These are phyloP conservation scores for Choristoneura fumiferana DNA, from an alignment of 1,140 invertebrate species.

Conservation along the genomic window DNA sequence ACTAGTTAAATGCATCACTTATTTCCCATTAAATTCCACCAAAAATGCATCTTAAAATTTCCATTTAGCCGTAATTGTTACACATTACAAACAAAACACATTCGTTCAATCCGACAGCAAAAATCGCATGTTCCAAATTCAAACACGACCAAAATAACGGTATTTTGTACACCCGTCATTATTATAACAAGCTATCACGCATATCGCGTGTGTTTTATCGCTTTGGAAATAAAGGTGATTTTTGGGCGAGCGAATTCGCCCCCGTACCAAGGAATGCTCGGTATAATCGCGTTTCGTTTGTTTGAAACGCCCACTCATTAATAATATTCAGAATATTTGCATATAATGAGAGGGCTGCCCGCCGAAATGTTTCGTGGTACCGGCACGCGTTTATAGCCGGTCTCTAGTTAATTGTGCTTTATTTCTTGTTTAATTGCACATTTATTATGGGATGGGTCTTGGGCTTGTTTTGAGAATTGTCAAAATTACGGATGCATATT, in stretches of 20 bases:
- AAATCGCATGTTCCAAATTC: conserved; percentile 40
- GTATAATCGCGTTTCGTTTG: conserved; percentile 35
- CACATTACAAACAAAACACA: not conserved
- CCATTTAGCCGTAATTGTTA: conserved; percentile 4
- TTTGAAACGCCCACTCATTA: conserved; percentile 43
- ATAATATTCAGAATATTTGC: conserved; percentile 48
- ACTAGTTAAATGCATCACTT: no score
- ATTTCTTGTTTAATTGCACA: conserved; percentile 28
- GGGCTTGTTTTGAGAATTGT: no score
- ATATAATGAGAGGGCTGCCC: conserved; percentile 41
- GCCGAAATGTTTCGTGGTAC: conserved; percentile 27
- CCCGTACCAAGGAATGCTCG: conserved; percentile 25
- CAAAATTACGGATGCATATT: no score
- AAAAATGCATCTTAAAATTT: not conserved
- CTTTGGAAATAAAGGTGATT: not conserved
- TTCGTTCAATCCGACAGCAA: conserved; percentile 21
- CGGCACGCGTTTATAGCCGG: not conserved
- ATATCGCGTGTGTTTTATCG: not conserved
- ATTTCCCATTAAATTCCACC: no score
- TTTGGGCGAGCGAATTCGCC: not conserved
- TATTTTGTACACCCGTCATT: conserved; percentile 37
- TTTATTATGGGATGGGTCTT: conserved; percentile 17
- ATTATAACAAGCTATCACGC: conserved; percentile 35
- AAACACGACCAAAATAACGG: conserved; percentile 33
- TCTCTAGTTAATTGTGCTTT: conserved; percentile 8